Percentiles rank a stretch among this genome's conserved stretches.
Conservation (phyloP, 2,113 vertebrate genomes). For the Hemiscyllium ocellatum region DNA sequence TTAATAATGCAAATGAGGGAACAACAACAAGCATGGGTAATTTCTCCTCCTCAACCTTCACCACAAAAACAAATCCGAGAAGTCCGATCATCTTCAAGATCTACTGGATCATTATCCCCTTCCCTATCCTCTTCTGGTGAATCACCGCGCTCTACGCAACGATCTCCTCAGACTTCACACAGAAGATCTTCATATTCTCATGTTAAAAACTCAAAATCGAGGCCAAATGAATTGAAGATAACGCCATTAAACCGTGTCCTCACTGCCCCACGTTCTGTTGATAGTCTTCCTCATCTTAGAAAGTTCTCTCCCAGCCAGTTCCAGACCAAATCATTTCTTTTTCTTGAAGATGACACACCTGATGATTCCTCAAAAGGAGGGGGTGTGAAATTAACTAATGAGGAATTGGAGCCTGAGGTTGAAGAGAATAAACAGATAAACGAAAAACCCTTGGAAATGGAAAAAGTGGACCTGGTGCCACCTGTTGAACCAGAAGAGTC, state of each 20-base stretch:
- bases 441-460: constrained; percentile 43
- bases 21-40: constrained; percentile 73
- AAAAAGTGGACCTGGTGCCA: constrained; percentile 53
- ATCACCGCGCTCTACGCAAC: constrained; percentile 68
- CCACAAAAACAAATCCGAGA: constrained; percentile 73
- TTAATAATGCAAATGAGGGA: constrained; percentile 95
- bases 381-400: constrained; percentile 45
- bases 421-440: constrained; percentile 40
- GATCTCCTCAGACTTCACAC: constrained; percentile 75
- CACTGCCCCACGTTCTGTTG: constrained; percentile 83
- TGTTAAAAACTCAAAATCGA: constrained; percentile 71
- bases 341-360: constrained; percentile 70
- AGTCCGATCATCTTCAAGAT: constrained; percentile 62
- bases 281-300: constrained; percentile 84
- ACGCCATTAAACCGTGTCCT: constrained; percentile 81
- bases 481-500: constrained; percentile 70
- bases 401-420: constrained; percentile 52
- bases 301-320: constrained; percentile 88
- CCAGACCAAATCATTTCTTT: constrained; percentile 75
- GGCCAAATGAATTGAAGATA: constrained; percentile 88
- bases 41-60: constrained; percentile 72
- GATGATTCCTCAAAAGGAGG: constrained; percentile 51
- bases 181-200: constrained; percentile 79
- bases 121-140: constrained; percentile 60
- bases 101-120: constrained; percentile 66